phyloP scores from a whole-genome alignment of 1,140 invertebrate species.

The Trichonephila clavipes region DNA sequence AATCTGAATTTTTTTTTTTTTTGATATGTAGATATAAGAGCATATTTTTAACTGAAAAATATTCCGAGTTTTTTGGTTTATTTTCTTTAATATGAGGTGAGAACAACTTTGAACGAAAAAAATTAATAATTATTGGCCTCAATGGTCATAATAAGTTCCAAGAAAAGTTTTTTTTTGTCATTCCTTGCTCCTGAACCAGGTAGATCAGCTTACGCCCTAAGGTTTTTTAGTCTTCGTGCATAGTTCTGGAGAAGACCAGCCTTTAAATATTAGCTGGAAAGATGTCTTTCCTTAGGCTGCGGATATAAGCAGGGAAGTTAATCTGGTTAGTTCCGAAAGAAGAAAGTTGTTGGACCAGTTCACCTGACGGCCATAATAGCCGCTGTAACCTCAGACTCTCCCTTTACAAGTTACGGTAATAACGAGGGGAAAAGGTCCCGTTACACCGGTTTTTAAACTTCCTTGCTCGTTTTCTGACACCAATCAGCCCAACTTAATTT shows the following conservation, averaged over 20 bases:
- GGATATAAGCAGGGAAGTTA: slow-evolving; percentile 22
- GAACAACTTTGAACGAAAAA: too few species aligned
- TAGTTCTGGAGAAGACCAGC: neutral
- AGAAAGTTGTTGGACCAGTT: slow-evolving; percentile 66
- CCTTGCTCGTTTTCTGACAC: slow-evolving; percentile 51
- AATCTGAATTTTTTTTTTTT: too few species aligned
- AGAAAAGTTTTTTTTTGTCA: too few species aligned
- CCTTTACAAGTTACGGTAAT: slow-evolving; percentile 48
- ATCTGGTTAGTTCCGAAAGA: slow-evolving; percentile 13
- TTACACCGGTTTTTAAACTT: slow-evolving; percentile 65
- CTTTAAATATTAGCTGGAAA: neutral
- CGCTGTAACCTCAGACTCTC: slow-evolving; percentile 37
- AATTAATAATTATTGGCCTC: too few species aligned
- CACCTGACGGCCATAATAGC: slow-evolving; percentile 52
- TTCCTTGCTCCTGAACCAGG: neutral
- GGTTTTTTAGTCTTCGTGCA: neutral
- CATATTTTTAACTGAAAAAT: too few species aligned
- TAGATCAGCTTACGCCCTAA: neutral
- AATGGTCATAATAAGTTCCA: too few species aligned
- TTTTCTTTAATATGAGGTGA: too few species aligned
- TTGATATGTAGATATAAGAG: too few species aligned
- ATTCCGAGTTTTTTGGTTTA: too few species aligned
- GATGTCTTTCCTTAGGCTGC: slow-evolving; percentile 15
- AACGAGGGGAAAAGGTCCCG: slow-evolving; percentile 45
- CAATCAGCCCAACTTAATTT: slow-evolving; percentile 57